These are phyloP conservation scores for Mus spretus DNA, from an alignment of 2,797 vertebrate species.

Conservation along the genomic window DNA sequence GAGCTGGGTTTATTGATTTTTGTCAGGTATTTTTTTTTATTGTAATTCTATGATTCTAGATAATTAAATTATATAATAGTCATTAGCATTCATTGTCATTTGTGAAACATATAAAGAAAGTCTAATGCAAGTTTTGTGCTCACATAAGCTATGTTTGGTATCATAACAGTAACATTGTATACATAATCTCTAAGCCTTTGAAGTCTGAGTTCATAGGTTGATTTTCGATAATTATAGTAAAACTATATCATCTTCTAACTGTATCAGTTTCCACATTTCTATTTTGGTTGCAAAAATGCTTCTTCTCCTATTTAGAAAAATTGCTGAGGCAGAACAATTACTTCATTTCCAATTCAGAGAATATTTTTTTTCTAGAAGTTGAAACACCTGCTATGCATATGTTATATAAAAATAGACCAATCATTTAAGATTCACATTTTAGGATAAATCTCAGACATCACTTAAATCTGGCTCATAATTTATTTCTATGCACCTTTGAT, in stretches of 20 bases:
- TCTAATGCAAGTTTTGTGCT: background rate
- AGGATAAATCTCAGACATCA: slow-evolving; percentile 63
- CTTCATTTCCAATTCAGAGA: slow-evolving; percentile 68
- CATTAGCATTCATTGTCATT: background rate
- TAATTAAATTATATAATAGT: background rate
- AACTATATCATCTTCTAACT: background rate
- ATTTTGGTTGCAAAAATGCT: slow-evolving; percentile 50
- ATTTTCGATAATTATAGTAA: slow-evolving; percentile 62
- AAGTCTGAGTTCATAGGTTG: background rate
- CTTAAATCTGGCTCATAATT: slow-evolving; percentile 45
- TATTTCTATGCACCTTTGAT: slow-evolving; percentile 49
- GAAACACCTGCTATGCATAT: slow-evolving; percentile 74
- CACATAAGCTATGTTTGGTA: background rate
- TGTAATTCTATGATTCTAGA: background rate
- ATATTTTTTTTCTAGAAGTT: slow-evolving; percentile 61
- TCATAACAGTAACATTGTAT: background rate
- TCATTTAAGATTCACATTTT: slow-evolving; percentile 70
- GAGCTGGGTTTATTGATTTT: background rate
- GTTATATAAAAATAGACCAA: slow-evolving; percentile 70
- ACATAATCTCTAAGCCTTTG: background rate
- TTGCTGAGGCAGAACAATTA: slow-evolving; percentile 75
- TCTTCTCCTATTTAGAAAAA: slow-evolving; percentile 3
- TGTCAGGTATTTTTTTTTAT: slow-evolving; percentile 5
- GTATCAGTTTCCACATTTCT: background rate
- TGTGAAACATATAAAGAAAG: background rate